Evolutionary conservation across 2,888 invertebrate species (phyloP).

Genomic region (Tetramorium bicarinatum): DNA sequence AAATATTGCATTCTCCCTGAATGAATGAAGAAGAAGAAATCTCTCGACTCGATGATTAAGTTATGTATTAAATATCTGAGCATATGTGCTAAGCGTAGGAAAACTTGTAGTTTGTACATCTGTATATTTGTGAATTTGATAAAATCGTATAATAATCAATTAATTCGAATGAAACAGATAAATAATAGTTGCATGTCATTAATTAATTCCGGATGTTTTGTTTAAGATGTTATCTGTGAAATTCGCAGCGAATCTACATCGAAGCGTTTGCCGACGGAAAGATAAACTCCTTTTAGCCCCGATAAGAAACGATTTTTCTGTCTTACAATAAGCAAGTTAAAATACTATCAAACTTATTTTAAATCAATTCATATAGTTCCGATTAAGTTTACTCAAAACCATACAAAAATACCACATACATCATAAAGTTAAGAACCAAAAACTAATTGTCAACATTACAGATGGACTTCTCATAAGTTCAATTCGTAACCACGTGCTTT

Average conservation of each 20-base stretch:
- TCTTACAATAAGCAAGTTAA: constrained; percentile 8
- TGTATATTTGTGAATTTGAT: neutral
- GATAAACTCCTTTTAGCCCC: neutral
- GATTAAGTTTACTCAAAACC: neutral
- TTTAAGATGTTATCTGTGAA: neutral
- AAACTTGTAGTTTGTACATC: neutral
- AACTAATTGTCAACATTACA: neutral
- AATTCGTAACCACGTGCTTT: neutral
- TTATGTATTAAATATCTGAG: neutral
- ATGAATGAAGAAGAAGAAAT: neutral
- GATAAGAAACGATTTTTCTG: neutral
- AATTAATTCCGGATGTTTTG: neutral
- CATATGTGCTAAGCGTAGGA: neutral
- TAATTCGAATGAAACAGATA: neutral
- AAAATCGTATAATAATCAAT: neutral
- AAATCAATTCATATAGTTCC: neutral
- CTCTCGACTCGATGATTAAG: neutral
- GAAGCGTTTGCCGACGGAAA: constrained; percentile 33
- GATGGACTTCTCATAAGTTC: neutral
- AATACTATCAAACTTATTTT: neutral
- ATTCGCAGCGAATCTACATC: neutral
- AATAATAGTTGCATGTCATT: neutral
- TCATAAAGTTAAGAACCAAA: neutral
- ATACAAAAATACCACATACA: neutral
- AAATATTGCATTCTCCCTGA: neutral